phyloP scores from a whole-genome alignment of 1,140 invertebrate species.

The Macrobrachium rosenbergii region DNA sequence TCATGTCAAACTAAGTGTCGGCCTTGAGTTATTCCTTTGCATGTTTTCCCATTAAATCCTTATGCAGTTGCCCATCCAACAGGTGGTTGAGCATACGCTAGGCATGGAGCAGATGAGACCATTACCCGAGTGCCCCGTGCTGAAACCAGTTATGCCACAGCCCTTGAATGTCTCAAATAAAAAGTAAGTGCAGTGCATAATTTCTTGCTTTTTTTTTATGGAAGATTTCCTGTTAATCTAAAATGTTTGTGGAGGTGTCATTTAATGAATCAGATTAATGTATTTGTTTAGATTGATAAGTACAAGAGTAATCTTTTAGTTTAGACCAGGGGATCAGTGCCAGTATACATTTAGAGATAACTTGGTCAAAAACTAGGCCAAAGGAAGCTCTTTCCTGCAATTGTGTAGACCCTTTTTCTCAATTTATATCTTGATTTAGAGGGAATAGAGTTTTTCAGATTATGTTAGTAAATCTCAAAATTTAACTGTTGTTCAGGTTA shows the following conservation, averaged over 20 bases:
- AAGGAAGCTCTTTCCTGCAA: too few relatives aligned
- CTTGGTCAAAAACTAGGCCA: too few relatives aligned
- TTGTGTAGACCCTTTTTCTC: too few relatives aligned
- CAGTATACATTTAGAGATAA: too few relatives aligned
- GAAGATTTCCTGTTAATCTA: neutral
- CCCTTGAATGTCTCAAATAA: slow-evolving; percentile 66
- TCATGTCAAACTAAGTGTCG: slow-evolving; percentile 28
- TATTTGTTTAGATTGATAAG: too few relatives aligned
- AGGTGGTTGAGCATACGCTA: slow-evolving; percentile 64
- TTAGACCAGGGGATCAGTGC: too few relatives aligned
- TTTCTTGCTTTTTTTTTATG: neutral
- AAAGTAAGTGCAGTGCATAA: slow-evolving; percentile 41
- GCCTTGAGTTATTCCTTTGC: neutral
- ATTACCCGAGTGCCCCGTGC: slow-evolving; percentile 59
- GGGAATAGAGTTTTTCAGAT: too few relatives aligned
- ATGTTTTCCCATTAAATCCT: slow-evolving; percentile 1
- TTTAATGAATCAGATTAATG: too few relatives aligned
- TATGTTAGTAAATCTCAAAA: too few relatives aligned
- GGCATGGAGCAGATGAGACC: slow-evolving; percentile 65
- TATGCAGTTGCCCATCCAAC: neutral
- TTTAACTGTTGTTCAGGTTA: too few relatives aligned
- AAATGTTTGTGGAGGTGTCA: neutral
- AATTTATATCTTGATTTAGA: too few relatives aligned
- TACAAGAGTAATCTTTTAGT: too few relatives aligned
- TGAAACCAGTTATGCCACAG: slow-evolving; percentile 57